Percentiles rank a stretch among this genome's conserved stretches.
Evolutionary conservation across 2,113 vertebrate genomes (phyloP).

Genomic region (Oxyruncus cristatus): DNA sequence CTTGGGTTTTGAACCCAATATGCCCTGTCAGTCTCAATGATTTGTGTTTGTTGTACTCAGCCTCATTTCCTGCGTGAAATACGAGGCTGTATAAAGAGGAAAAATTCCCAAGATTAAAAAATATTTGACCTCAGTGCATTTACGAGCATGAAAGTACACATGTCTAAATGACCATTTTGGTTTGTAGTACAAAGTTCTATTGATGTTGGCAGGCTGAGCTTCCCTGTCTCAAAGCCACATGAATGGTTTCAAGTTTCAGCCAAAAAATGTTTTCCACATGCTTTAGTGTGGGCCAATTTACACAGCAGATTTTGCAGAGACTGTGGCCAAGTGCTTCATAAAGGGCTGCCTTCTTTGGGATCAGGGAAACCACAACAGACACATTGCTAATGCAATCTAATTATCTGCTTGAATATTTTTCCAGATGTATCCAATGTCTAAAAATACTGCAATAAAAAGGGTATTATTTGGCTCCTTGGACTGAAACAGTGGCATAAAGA

Average conservation of each 20-base stretch:
- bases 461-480: slow-evolving; percentile 73
- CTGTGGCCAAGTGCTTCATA: slow-evolving; percentile 80
- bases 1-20: slow-evolving; percentile 83
- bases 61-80: slow-evolving; percentile 87
- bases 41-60: slow-evolving; percentile 85
- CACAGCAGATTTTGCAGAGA: slow-evolving; percentile 79
- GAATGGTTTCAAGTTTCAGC: slow-evolving; percentile 85
- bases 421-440: slow-evolving; percentile 83
- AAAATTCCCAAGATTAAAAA: slow-evolving; percentile 87
- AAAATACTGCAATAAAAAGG: slow-evolving; percentile 82
- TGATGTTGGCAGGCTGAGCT: slow-evolving; percentile 84
- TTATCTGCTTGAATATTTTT: slow-evolving; percentile 85
- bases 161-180: slow-evolving; percentile 86
- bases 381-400: slow-evolving; percentile 84
- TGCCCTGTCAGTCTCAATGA: slow-evolving; percentile 84
- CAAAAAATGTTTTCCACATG: slow-evolving; percentile 88
- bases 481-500: slow-evolving; percentile 79
- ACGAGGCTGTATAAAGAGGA: slow-evolving; percentile 78
- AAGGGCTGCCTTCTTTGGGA: slow-evolving; percentile 80
- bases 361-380: slow-evolving; percentile 83
- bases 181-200: slow-evolving; percentile 87
- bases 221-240: slow-evolving; percentile 85
- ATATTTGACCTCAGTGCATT: slow-evolving; percentile 85
- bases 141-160: slow-evolving; percentile 81
- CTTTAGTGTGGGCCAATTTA: slow-evolving; percentile 82